Percentiles rank a stretch among this genome's conserved stretches.
These are phyloP conservation scores for Agonopterix heracliana DNA, from an alignment of 2,888 invertebrate genomes.

Conservation along the genomic window DNA sequence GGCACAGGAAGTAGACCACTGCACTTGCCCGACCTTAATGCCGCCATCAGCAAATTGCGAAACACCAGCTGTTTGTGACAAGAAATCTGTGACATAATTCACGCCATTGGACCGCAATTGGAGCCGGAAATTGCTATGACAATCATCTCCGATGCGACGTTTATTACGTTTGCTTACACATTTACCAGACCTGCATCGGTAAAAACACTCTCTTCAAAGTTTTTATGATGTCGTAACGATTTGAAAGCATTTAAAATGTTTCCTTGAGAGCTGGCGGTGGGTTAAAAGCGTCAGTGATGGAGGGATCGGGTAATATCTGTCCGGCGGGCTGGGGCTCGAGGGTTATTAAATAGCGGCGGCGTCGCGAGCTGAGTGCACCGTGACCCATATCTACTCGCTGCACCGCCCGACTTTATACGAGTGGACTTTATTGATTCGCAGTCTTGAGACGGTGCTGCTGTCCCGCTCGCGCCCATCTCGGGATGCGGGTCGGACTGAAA, in stretches of 20 bases:
- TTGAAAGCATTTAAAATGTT: not conserved
- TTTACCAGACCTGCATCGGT: not conserved
- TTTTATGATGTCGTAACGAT: not conserved
- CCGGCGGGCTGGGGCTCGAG: constrained; percentile 34
- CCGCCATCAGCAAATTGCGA: constrained; percentile 73
- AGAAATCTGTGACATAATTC: constrained; percentile 64
- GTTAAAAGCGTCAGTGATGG: constrained; percentile 36
- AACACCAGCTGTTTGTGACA: constrained; percentile 67
- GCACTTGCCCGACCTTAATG: constrained; percentile 67
- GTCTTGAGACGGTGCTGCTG: constrained; percentile 69
- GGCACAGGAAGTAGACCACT: constrained; percentile 44
- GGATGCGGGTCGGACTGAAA: constrained; percentile 25
- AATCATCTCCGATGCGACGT: constrained; percentile 36
- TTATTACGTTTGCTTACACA: constrained; percentile 19
- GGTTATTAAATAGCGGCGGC: constrained; percentile 62
- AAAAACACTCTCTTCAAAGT: not conserved
- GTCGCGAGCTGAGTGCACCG: constrained; percentile 62
- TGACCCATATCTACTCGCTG: constrained; percentile 69
- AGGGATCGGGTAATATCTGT: constrained; percentile 58
- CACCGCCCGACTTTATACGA: constrained; percentile 68
- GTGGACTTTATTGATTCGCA: constrained; percentile 77
- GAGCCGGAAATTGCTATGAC: constrained; percentile 44
- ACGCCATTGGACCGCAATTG: constrained; percentile 53
- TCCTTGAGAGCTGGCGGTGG: constrained; percentile 16
- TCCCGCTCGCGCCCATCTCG: constrained; percentile 45